phyloP scores from a whole-genome alignment of 2,113 vertebrate genomes.

The Barbus barbus region DNA sequence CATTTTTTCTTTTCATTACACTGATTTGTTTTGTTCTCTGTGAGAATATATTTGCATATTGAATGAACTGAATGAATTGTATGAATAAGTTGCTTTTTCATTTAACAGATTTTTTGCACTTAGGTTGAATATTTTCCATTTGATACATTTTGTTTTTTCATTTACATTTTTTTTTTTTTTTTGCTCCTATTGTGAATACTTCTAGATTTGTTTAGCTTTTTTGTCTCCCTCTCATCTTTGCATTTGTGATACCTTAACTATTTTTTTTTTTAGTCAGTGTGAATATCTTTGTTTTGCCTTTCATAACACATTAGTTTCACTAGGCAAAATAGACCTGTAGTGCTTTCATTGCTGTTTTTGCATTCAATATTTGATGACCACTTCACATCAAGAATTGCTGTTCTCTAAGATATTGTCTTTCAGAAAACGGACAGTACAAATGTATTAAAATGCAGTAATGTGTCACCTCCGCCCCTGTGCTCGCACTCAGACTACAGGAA shows the following conservation, averaged over 20 bases:
- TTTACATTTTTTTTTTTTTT: no score
- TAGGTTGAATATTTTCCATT: no score
- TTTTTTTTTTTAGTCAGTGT: neutral
- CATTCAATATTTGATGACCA: neutral
- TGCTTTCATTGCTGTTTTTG: neutral
- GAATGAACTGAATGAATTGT: no score
- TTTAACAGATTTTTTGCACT: no score
- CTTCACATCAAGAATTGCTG: neutral
- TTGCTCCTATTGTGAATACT: neutral
- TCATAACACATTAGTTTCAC: neutral
- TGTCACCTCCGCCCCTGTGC: constrained; percentile 36
- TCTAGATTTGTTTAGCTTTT: neutral
- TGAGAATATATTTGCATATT: neutral
- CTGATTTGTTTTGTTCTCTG: neutral
- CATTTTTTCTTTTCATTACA: neutral
- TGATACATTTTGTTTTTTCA: no score
- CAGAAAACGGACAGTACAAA: neutral
- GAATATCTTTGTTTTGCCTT: neutral
- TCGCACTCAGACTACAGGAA: constrained; percentile 52
- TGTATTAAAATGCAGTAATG: constrained; percentile 15
- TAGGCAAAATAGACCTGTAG: neutral
- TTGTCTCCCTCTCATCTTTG: neutral
- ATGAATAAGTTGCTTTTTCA: no score
- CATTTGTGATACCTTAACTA: neutral
- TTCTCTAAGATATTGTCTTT: neutral